These are phyloP conservation scores for Drosophila oshimai DNA, from an alignment of 1,140 invertebrate species.

Conservation along the genomic window DNA sequence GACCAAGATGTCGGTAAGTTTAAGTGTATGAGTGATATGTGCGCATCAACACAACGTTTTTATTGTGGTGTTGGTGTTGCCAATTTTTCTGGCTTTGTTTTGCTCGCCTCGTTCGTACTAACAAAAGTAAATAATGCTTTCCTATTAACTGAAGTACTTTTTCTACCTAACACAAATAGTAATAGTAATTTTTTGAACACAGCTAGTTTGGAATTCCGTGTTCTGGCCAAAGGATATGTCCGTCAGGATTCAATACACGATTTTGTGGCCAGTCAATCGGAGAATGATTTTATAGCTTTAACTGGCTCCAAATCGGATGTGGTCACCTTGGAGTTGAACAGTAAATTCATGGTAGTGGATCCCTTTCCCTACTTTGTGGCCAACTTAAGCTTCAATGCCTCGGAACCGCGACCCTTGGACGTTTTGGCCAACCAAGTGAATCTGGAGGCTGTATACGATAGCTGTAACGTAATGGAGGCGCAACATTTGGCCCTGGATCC, in stretches of 20 bases:
- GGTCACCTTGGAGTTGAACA: constrained; percentile 47
- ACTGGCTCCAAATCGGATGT: constrained; percentile 39
- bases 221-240: constrained; percentile 15
- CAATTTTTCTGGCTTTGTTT: constrained; percentile 44
- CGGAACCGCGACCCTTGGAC: constrained; percentile 33
- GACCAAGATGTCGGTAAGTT: constrained; percentile 23
- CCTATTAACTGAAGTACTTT: neutral
- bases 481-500: constrained; percentile 48
- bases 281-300: constrained; percentile 32
- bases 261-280: constrained; percentile 24
- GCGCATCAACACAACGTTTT: neutral
- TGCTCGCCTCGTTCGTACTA: constrained; percentile 44
- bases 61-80: neutral
- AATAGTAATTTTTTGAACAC: neutral
- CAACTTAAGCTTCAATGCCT: neutral
- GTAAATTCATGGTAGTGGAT: constrained; percentile 1
- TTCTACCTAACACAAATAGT: no score
- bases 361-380: constrained; percentile 40
- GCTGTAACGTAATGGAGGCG: constrained; percentile 47
- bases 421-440: constrained; percentile 27
- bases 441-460: constrained; percentile 35
- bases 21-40: constrained; percentile 13
- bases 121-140: neutral
- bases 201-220: constrained; percentile 10
- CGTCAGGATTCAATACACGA: constrained; percentile 45